These are phyloP conservation scores for Hyposoter didymator DNA, from an alignment of 2,888 invertebrate species.

Conservation along the genomic window DNA sequence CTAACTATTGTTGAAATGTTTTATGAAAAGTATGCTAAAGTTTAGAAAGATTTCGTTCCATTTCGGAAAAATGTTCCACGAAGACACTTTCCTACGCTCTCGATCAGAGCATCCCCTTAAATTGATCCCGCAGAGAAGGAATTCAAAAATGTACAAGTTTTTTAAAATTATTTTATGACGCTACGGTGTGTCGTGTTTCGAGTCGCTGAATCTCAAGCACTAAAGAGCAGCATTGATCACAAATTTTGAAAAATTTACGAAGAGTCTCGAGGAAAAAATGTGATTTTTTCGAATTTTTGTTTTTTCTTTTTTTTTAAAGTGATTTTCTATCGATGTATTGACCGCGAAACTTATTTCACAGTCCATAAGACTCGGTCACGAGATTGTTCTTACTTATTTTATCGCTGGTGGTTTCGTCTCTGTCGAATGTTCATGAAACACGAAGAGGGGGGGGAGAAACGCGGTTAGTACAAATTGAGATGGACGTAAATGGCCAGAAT, in stretches of 20 bases:
- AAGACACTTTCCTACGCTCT: too few species aligned
- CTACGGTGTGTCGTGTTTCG: background rate
- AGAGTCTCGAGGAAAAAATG: background rate
- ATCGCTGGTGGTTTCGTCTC: constrained; percentile 26
- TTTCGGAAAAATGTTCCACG: too few species aligned
- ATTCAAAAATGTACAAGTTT: background rate
- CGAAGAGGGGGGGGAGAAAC: background rate
- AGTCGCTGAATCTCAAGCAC: background rate
- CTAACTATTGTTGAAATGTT: too few species aligned
- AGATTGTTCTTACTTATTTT: constrained; percentile 59
- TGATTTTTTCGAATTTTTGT: background rate
- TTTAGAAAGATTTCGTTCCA: too few species aligned
- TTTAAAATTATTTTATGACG: background rate
- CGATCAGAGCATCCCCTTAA: too few species aligned
- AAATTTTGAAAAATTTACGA: background rate
- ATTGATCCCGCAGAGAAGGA: background rate
- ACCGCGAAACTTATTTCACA: constrained; percentile 44
- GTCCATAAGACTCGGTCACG: constrained; percentile 16
- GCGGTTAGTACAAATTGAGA: constrained; percentile 58
- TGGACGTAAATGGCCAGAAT: constrained; percentile 63
- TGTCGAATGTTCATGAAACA: background rate
- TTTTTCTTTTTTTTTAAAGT: background rate
- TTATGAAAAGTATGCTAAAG: too few species aligned
- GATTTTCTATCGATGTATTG: background rate
- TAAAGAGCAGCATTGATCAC: background rate